Evolutionary conservation across 2,113 vertebrate species (phyloP), one percentile per base, ranked within the genome.

Genomic region (Anguilla rostrata): DNA sequence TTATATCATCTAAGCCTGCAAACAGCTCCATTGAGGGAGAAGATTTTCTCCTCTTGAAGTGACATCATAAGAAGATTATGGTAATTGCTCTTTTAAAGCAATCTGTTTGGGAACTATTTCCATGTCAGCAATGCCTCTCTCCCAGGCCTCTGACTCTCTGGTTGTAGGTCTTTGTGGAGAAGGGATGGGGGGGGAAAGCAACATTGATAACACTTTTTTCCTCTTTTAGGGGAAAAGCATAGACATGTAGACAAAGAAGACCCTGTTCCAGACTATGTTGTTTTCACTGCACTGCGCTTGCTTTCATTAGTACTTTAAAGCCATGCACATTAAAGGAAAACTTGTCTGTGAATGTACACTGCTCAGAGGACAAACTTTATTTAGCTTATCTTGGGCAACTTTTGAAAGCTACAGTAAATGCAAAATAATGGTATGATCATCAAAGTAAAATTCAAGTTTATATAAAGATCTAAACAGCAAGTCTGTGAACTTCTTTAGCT

Each of bases 1-100:
- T 40, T 75, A 22, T 57, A 29, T 75, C 39, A 84, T 29, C 82
- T 63, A 22, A 83, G n/a, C 14, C 39, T 6, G 63, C 53, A 75
- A 60, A 63, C 83, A 39, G 16, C 53, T n/a, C 22, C 60, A 84
- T 75, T 11, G 29, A 46, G 9, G 39, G 66, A 66, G n/a, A 60
- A 66, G 57, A 56, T 57, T 57, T 60, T 22, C 83, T 63, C 83
- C 49, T 63, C 83, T 84, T 60, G 83, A 84, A 60, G 83, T 39
- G 66, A 84, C 39, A 85, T 78, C 78, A 56, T 85, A 34, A 78
- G 78, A 56, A 80, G 84, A 79, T 56, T 85, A 53, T 85, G 71
- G 34, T 85, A 85, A 85, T 85, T 85, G 84, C 75, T 81, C 29
- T 46, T 80, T 85, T 56, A 56, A 85, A 78, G 84, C 75, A 80